phyloP scores from a whole-genome alignment of 2,888 invertebrate species.

The Drosophila emarginata region DNA sequence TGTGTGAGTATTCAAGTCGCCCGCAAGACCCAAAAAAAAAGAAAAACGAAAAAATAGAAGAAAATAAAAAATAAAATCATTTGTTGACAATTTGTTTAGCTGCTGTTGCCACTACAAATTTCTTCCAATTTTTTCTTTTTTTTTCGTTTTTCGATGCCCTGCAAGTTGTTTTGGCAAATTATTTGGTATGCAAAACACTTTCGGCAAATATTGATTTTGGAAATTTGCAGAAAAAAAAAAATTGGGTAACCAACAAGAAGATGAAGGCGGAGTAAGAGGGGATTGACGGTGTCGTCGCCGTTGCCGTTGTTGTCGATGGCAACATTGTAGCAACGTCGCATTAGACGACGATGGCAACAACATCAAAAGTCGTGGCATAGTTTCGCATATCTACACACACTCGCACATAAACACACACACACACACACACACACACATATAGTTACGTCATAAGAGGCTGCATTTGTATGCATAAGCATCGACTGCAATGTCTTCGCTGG shows the following conservation, averaged over 20 bases:
- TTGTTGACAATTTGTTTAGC: constrained; percentile 78
- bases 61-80: constrained; percentile 62
- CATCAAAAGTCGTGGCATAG: constrained; percentile 59
- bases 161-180: constrained; percentile 70
- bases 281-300: neutral
- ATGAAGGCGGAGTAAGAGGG: constrained; percentile 1
- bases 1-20: constrained; percentile 27
- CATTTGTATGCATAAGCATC: constrained; percentile 73
- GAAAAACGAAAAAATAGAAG: constrained; percentile 7
- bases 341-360: constrained; percentile 51
- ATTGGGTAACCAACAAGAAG: constrained; percentile 19
- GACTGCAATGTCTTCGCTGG: constrained; percentile 70
- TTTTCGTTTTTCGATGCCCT: constrained; percentile 34
- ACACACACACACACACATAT: constrained; percentile 35
- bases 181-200: constrained; percentile 80
- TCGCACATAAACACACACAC: constrained; percentile 36
- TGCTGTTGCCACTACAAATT: constrained; percentile 76
- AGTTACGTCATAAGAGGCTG: constrained; percentile 70
- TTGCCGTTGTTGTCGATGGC: constrained; percentile 23
- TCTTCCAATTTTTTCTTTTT: constrained; percentile 27
- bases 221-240: constrained; percentile 74
- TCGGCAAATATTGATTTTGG: constrained; percentile 80
- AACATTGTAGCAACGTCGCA: constrained; percentile 61
- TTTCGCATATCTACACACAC: constrained; percentile 37
- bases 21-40: constrained; percentile 48